Conservation (phyloP, 2,888 invertebrate species). For the Athalia rosae region DNA sequence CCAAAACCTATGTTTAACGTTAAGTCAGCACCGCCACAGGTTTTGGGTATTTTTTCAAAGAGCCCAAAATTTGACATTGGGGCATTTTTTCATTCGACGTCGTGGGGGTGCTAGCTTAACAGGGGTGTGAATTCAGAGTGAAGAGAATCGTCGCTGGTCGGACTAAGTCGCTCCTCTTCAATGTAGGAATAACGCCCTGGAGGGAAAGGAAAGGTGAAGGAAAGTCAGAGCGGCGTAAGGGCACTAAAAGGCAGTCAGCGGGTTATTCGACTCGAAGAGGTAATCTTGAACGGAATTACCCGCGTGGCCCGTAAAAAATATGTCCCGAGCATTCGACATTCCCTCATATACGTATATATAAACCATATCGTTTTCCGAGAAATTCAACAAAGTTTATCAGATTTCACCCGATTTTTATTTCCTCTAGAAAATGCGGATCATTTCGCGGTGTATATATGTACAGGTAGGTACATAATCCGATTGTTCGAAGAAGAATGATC, state of each 20-base stretch:
- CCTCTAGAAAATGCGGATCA: too few relatives aligned
- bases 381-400: slow-evolving; percentile 20
- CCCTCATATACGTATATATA: background rate
- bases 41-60: too few relatives aligned
- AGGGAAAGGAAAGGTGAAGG: slow-evolving; percentile 1
- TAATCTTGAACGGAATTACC: slow-evolving; percentile 35
- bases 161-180: slow-evolving; percentile 23
- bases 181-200: slow-evolving; percentile 25
- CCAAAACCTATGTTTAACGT: too few relatives aligned
- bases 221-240: slow-evolving; percentile 37
- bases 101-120: too few relatives aligned
- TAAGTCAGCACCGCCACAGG: too few relatives aligned
- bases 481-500: too few relatives aligned
- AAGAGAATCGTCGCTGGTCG: slow-evolving; percentile 27
- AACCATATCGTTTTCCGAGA: background rate
- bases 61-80: too few relatives aligned
- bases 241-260: slow-evolving; percentile 38
- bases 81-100: too few relatives aligned
- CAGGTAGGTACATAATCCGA: too few relatives aligned
- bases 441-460: too few relatives aligned
- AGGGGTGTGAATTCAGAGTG: slow-evolving; percentile 10
- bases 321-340: background rate
- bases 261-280: slow-evolving; percentile 35
- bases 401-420: too few relatives aligned
- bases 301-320: slow-evolving; percentile 36